Conservation (phyloP, 2,113 vertebrate genomes). For the Eretmodus cyanostictus region DNA sequence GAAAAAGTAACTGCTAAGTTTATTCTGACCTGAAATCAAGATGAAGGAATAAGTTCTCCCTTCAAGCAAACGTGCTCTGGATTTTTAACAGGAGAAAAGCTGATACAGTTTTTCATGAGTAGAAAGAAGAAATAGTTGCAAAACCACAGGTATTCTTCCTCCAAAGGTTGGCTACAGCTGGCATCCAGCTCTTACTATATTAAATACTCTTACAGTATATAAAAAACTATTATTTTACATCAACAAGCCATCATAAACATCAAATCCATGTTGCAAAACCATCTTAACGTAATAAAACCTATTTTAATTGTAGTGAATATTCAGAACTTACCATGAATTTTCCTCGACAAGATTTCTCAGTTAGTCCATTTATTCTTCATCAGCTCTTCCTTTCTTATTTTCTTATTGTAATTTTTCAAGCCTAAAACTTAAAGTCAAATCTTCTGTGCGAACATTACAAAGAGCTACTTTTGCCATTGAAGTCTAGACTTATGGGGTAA, state of each 20-base stretch:
- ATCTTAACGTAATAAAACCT: not conserved
- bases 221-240: not conserved
- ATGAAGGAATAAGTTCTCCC: accelerated
- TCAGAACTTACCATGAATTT: not conserved
- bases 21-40: not conserved
- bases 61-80: accelerated
- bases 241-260: not conserved
- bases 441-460: accelerated
- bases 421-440: not conserved
- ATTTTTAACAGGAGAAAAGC: not conserved
- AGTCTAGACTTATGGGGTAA: not conserved
- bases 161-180: accelerated
- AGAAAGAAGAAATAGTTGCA: not conserved
- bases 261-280: not conserved
- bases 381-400: not conserved
- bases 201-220: not conserved
- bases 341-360: not conserved
- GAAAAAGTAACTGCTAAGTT: not conserved
- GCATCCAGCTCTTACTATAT: not conserved
- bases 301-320: not conserved
- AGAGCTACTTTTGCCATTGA: not conserved
- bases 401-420: not conserved
- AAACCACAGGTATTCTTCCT: not conserved
- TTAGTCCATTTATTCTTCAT: not conserved
- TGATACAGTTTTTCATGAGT: not conserved